Base-by-base conservation (phyloP, 2,888 invertebrate species). In the Salpingus planirostris region DNA sequence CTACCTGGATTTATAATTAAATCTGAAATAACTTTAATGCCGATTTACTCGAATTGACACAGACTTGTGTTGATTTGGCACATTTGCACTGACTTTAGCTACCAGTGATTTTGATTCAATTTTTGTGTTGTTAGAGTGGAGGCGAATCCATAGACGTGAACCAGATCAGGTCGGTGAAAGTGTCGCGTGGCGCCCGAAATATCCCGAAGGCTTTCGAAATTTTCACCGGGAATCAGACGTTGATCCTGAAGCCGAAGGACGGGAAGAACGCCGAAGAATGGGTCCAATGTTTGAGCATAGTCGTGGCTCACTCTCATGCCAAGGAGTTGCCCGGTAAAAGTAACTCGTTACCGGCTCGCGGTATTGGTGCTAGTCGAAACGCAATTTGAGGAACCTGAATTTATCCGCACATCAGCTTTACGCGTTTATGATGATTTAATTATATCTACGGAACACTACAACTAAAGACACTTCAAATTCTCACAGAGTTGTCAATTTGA, bases 141-240 rank as follows among this genome's bases (percentile, higher is more conserved):
- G 88, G 80, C 39, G 81, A 81, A 58, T 80, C 80, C 54, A 87
- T 95, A 47, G 91, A 92, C 61, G 81, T 95, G 10, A 87, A 90
- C 62, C 89, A 91, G 65, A 92, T 95, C 43, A 79, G 91, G 8
- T 90, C 89, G 21, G 93, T 95, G n/a, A 87, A 92, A 56, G 92
- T 93, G 7, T 85, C 91, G 1, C 73, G 89, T 28, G 86, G 90
- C 31, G 88, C 90, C 6, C 74, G 92, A 31, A 89, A 90, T 67
- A 90, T 93, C 52, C 92, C 93, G 12, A 91, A 90, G 63, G 92
- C 92, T 1, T 95, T 95, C 69, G 93, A 95, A 70, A 93, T 95
- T 52, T 95, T 93, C 69, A 93, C 93, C 0, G 84, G 84, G 30
- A 89, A 92, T 65, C 89, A 89, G 64, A 87, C 88, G 6, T 78